Evolutionary conservation across 2,888 invertebrate genomes (phyloP).

Genomic region (Eupithecia subumbrata): DNA sequence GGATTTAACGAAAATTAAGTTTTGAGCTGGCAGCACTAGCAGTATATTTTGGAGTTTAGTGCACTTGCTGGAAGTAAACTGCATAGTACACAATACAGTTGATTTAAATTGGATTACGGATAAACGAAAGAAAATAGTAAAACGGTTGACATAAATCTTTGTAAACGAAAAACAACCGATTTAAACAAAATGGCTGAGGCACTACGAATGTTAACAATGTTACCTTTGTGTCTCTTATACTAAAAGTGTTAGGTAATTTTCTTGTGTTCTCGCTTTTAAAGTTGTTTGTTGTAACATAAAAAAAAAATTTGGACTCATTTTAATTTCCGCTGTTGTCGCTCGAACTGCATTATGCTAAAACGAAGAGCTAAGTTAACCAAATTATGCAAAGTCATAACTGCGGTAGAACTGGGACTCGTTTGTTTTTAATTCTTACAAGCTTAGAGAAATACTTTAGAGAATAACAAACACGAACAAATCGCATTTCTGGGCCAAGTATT

Average conservation of each 20-base stretch:
- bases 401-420: conserved; percentile 16
- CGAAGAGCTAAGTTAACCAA: conserved; percentile 35
- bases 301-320: conserved; percentile 10
- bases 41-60: neutral
- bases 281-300: conserved; percentile 9
- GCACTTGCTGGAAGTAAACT: neutral
- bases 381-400: conserved; percentile 41
- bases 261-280: neutral
- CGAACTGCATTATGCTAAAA: conserved; percentile 31
- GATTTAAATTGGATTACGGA: neutral
- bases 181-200: neutral
- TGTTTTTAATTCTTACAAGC: conserved; percentile 22
- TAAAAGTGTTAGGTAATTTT: neutral
- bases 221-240: neutral
- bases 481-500: neutral
- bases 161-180: neutral
- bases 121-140: neutral
- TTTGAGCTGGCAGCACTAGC: conserved; percentile 5
- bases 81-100: neutral
- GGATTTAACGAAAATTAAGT: conserved; percentile 8
- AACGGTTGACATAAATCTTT: too few species aligned
- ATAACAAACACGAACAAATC: neutral
- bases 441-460: too few species aligned
- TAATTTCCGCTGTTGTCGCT: conserved; percentile 22
- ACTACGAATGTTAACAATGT: neutral